Conservation (phyloP, 1,140 invertebrate species). For the Halyomorpha halys region DNA sequence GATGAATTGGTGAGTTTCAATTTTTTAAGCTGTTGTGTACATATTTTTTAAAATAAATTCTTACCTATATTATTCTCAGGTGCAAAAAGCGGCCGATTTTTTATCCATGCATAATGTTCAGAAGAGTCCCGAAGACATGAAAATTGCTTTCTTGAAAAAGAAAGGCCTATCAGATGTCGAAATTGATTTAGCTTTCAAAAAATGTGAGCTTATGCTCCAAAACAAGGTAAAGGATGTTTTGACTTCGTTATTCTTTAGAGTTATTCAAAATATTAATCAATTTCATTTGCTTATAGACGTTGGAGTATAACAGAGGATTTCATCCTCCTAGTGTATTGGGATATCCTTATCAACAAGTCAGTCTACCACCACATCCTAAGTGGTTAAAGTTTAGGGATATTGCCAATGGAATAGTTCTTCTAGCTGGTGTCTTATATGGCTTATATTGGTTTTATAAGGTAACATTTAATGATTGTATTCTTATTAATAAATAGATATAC, state of each 20-base stretch:
- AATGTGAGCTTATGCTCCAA: constrained; percentile 15
- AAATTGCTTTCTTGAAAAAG: constrained; percentile 26
- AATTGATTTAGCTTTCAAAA: constrained; percentile 25
- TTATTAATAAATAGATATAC: no score
- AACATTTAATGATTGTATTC: not conserved
- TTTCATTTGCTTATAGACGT: no score
- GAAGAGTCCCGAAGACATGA: constrained; percentile 15
- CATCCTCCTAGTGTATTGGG: not conserved
- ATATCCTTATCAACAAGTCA: not conserved
- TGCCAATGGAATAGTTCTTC: constrained; percentile 18
- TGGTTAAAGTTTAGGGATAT: constrained; percentile 22
- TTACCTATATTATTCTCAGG: constrained; percentile 6
- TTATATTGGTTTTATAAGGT: constrained; percentile 25
- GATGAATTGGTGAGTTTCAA: constrained; percentile 17
- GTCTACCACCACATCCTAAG: not conserved
- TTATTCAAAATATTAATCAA: no score
- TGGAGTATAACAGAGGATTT: no score
- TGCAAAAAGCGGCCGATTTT: constrained; percentile 24
- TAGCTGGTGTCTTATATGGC: constrained; percentile 22
- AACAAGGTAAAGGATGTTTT: constrained; percentile 5
- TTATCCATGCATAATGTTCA: constrained; percentile 19
- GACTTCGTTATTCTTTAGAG: no score
- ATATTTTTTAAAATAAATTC: no score
- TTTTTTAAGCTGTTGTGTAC: no score
- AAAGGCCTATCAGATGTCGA: constrained; percentile 25